Conservation (phyloP, 2,888 invertebrate species). For the Eucriotettix oculatus region DNA sequence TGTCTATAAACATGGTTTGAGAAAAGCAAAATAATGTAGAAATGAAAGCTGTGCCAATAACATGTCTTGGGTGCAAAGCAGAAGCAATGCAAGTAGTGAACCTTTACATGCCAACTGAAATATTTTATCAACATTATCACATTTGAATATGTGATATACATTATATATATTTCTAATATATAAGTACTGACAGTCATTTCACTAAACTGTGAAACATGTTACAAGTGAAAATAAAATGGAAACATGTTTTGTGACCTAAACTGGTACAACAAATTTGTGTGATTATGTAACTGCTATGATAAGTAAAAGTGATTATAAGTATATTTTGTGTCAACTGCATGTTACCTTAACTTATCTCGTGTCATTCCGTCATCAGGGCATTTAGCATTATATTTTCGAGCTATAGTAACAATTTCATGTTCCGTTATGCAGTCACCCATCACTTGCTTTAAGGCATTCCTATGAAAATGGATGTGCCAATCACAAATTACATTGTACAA, state of each 20-base stretch:
- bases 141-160: too few relatives aligned
- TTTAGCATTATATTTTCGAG: constrained; percentile 52
- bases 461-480: constrained; percentile 17
- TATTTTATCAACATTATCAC: too few relatives aligned
- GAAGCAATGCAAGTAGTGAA: too few relatives aligned
- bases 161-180: too few relatives aligned
- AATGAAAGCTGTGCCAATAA: too few relatives aligned
- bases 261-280: neutral
- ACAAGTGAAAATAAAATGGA: neutral
- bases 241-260: too few relatives aligned
- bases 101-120: too few relatives aligned
- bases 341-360: constrained; percentile 23
- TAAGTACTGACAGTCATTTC: too few relatives aligned
- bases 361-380: constrained; percentile 23
- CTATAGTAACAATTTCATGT: constrained; percentile 64
- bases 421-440: constrained; percentile 54
- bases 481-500: neutral
- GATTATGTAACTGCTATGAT: neutral
- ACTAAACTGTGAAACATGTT: neutral
- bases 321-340: neutral
- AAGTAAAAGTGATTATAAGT: neutral
- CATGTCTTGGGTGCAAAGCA: too few relatives aligned
- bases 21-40: too few relatives aligned
- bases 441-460: constrained; percentile 46
- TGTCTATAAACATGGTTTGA: too few relatives aligned